These are phyloP conservation scores for Eufriesea mexicana DNA, from an alignment of 1,140 invertebrate genomes.

Conservation along the genomic window DNA sequence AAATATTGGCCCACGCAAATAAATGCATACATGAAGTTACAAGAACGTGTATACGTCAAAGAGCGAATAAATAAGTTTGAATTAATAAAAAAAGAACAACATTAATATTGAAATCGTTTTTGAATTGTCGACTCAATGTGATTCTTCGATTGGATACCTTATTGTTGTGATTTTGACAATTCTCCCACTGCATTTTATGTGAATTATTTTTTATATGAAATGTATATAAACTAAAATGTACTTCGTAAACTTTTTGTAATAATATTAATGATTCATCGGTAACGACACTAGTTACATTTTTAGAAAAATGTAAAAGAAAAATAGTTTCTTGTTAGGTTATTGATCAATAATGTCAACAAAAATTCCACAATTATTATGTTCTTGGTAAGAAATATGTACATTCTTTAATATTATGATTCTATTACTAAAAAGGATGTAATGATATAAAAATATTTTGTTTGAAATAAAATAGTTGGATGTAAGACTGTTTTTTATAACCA, in stretches of 20 bases:
- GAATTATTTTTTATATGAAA: neutral
- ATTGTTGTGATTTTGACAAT: constrained; percentile 1
- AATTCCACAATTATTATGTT: constrained; percentile 16
- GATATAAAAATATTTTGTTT: neutral
- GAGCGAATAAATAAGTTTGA: neutral
- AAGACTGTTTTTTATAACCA: neutral
- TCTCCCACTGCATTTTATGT: neutral
- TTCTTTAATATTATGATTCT: neutral
- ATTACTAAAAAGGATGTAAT: neutral
- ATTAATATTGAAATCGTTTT: neutral
- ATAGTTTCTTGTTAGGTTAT: constrained; percentile 22
- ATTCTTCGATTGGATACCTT: neutral
- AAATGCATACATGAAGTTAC: constrained; percentile 8
- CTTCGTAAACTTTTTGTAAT: constrained; percentile 1
- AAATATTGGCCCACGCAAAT: constrained; percentile 17
- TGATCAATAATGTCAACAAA: constrained; percentile 14
- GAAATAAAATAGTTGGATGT: neutral
- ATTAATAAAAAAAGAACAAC: neutral
- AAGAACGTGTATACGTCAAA: neutral
- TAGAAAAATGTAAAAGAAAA: neutral
- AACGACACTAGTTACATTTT: neutral
- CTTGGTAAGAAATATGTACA: constrained; percentile 6
- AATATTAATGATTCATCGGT: neutral
- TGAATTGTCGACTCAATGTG: neutral
- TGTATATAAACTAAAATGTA: neutral